Conservation (phyloP, 2,113 vertebrate genomes). For the Montifringilla adamsi region DNA sequence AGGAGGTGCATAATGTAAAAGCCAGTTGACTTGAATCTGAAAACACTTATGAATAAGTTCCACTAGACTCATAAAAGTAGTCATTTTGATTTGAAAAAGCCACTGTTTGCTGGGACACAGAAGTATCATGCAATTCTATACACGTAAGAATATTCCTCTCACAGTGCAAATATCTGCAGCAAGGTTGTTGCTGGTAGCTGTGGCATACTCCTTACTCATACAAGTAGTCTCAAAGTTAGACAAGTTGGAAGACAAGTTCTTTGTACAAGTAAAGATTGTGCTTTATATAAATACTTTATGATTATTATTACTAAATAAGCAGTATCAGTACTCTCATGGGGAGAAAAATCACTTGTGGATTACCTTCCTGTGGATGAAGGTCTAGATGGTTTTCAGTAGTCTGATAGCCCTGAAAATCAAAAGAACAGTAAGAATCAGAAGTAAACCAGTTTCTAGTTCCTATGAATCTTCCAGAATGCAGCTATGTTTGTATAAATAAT, state of each 20-base stretch:
- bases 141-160: neutral
- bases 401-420: slow-evolving; percentile 25
- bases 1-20: neutral
- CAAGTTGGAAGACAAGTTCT: neutral
- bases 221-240: neutral
- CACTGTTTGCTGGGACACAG: fast-evolving
- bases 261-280: neutral
- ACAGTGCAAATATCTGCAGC: neutral
- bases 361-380: neutral
- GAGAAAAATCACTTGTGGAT: neutral
- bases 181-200: neutral
- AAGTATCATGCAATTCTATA: neutral
- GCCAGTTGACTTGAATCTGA: neutral
- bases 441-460: neutral
- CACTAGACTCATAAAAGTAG: neutral
- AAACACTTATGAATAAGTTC: neutral
- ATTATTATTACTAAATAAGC: neutral
- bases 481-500: slow-evolving; percentile 59
- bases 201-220: neutral
- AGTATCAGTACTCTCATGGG: neutral
- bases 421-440: neutral
- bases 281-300: neutral
- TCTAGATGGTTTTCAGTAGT: neutral
- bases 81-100: neutral
- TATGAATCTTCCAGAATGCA: slow-evolving; percentile 14